Evolutionary conservation across 2,113 vertebrate genomes (phyloP), one percentile per base, ranked within the genome.

Genomic region (Poeciliopsis turrubarensis): DNA sequence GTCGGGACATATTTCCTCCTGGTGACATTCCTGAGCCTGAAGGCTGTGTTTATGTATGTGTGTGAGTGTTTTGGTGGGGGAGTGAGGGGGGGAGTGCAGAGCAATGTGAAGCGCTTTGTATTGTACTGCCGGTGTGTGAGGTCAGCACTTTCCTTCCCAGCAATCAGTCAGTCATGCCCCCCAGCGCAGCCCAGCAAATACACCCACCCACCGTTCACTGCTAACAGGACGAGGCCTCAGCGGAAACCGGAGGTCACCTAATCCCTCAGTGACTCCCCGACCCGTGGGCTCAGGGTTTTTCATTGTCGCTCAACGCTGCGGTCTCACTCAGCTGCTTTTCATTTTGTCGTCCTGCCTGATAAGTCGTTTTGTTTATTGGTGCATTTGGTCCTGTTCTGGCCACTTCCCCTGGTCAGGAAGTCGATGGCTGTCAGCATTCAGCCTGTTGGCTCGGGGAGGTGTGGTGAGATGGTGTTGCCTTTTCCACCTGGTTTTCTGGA

Each of bases 181-280:
- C 39, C 30, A 67, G 7, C 62, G 9, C 68, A 67, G 19, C 80
- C 26, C 68, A 64, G 13, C 86, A 85, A 60, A 80, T 37, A 37
- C 81, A 71, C 81, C 81, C 87, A 44, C 74, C 84, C 87, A 34
- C 70, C 83, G 77, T 54, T 76, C 72, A 57, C 75, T 32, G 82
- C 81, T 85, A 90, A 93, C 93, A 92, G 92, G 91, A 93, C 89
- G 72, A 88, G 82, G 81, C 79, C 67, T 41, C 81, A 87, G 89
- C 91, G 92, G 94, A 95, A 94, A 92, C 93, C 90, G 92, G 94
- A 94, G 93, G 92, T 91, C 92, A 87, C 85, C 89, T 94, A 95
- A 94, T 94, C 92, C 92, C 89, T 84, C 70, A 13, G 78, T 92
- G 91, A 92, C 91, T 92, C 92, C 85, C 88, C 82, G 84, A 89